Conservation (phyloP, 2,113 vertebrate species). For the Elanoides forficatus region DNA sequence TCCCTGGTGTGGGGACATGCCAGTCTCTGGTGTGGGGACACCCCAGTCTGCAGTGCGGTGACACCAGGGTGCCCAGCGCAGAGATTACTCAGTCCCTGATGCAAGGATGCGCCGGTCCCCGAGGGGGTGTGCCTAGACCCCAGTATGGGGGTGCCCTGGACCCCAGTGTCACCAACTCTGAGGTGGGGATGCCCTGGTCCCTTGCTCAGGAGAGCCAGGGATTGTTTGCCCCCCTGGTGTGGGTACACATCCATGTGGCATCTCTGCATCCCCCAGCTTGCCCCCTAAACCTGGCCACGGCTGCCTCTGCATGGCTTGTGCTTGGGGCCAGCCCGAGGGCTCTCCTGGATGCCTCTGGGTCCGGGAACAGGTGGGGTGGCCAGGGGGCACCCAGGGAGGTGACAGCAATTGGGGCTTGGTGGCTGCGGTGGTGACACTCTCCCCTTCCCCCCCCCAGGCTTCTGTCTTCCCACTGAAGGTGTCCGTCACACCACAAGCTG, state of each 20-base stretch:
- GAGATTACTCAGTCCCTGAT: too few relatives aligned
- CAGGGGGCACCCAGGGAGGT: not conserved
- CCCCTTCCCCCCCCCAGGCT: not conserved
- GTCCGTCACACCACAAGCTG: accelerated
- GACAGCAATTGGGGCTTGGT: not conserved
- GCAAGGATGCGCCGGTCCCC: not conserved
- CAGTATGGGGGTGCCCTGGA: not conserved
- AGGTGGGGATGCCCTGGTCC: not conserved
- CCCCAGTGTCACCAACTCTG: not conserved
- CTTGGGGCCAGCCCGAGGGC: not conserved
- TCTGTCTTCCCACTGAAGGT: not conserved
- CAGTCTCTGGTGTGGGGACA: too few relatives aligned
- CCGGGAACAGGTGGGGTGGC: too few relatives aligned
- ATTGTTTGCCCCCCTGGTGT: accelerated
- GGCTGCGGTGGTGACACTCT: accelerated
- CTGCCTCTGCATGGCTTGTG: not conserved
- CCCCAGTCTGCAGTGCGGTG: not conserved
- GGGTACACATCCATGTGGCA: not conserved
- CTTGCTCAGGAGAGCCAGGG: not conserved
- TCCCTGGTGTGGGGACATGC: too few relatives aligned
- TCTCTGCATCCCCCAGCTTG: not conserved
- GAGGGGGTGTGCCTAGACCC: not conserved
- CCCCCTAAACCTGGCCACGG: not conserved
- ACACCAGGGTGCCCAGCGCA: not conserved
- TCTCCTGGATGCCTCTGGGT: not conserved